Conservation (phyloP, 2,797 vertebrate genomes). For the Monodelphis domestica region DNA sequence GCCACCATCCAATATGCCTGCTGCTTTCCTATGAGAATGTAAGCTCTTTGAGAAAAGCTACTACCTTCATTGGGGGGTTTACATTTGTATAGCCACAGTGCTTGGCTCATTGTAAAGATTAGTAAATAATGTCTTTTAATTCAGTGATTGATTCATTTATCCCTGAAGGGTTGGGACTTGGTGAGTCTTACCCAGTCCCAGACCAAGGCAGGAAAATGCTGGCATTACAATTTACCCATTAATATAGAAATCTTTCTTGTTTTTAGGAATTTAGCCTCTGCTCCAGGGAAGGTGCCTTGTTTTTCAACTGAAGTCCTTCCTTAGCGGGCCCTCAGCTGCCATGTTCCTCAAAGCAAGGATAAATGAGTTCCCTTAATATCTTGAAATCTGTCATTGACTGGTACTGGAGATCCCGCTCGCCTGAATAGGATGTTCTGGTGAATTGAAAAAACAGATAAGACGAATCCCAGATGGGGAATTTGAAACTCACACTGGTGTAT, state of each 20-base stretch:
- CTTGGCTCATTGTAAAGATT: neutral
- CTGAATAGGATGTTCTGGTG: neutral
- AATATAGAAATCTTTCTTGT: neutral
- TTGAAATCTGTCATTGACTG: neutral
- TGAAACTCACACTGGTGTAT: neutral
- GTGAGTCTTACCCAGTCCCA: neutral
- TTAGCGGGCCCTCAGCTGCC: neutral
- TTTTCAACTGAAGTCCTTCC: neutral
- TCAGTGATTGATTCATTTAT: neutral
- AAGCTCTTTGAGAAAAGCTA: neutral
- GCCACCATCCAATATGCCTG: neutral
- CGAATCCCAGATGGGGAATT: neutral
- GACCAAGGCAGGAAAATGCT: neutral
- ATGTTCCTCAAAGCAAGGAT: neutral
- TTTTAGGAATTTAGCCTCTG: neutral
- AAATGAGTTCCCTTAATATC: neutral
- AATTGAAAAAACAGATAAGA: neutral
- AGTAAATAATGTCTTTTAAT: neutral
- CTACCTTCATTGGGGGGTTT: neutral
- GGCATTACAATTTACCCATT: neutral
- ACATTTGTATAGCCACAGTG: neutral
- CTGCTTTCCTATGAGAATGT: neutral
- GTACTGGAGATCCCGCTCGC: neutral
- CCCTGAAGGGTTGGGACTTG: neutral
- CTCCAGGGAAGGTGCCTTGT: neutral